phyloP scores from a whole-genome alignment of 2,113 vertebrate species.

The Platycercus adscitus region DNA sequence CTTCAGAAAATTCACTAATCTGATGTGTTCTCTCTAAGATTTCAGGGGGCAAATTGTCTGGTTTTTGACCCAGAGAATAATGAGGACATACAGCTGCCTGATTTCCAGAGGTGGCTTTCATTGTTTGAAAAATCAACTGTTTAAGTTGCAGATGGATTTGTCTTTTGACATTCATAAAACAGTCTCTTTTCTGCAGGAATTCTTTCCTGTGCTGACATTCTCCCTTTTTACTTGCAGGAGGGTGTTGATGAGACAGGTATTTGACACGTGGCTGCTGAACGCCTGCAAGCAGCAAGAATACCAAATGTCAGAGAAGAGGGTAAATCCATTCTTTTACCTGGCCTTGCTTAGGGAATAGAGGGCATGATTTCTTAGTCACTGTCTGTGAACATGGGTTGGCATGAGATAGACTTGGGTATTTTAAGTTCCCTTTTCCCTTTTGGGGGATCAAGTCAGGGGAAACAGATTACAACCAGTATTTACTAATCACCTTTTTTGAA shows the following conservation, averaged over 20 bases:
- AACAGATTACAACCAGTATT: background rate
- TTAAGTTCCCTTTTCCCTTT: background rate
- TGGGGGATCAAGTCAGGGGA: background rate
- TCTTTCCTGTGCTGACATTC: background rate
- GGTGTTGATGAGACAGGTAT: conserved; percentile 65
- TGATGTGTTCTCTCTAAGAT: background rate
- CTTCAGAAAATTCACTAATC: background rate
- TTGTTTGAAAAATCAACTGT: background rate
- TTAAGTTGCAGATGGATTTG: background rate
- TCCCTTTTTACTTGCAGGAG: conserved; percentile 54
- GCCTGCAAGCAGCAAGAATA: conserved; percentile 71
- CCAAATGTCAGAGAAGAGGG: conserved; percentile 78
- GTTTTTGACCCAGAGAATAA: background rate
- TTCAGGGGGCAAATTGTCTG: background rate
- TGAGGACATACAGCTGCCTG: background rate
- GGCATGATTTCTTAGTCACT: background rate
- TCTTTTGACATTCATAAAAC: background rate
- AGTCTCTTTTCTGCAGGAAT: background rate
- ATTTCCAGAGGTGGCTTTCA: background rate
- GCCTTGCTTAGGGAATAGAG: background rate
- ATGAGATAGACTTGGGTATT: background rate
- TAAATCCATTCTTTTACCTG: conserved; percentile 33
- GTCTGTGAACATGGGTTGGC: background rate
- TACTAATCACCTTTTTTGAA: background rate
- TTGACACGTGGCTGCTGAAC: conserved; percentile 81